Base-by-base conservation (phyloP, 2,113 vertebrate genomes). In the Myotis yumanensis region DNA sequence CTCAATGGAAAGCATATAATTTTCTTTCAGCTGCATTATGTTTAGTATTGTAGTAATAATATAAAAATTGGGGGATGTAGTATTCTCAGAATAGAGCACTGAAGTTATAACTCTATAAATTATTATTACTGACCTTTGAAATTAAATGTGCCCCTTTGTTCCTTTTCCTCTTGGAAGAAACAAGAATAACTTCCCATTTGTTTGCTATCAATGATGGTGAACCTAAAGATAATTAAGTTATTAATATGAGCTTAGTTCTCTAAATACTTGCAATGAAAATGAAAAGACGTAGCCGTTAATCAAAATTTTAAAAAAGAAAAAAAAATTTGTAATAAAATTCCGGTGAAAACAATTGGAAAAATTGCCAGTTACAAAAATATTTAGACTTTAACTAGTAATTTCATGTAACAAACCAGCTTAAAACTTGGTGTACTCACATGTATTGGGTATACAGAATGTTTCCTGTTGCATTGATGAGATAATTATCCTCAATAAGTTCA, bases 101-200 rank as follows among this genome's bases (percentile, higher is more conserved):
- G 0, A 69, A 80, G 40, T 96, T 71, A 79, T 66, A 84, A 72
- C 57, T 92, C 30, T n/a, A 66, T 37, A 84, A 84, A 46, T 81
- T 79, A 22, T 93, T 91, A 85, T 40, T 76, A 96, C 97, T 97
- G 97, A 98, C 98, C 98, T 96, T 96, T 95, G 59, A 99, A 96
- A 93, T 95, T 28, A 98, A 99, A 98, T 0, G 54, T 48, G 72
- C 96, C 98, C 0, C 23, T 96, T 37, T 95, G 17, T 95, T 98
- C 87, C 91, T 95, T 35, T 89, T 81, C 7, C 18, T 89, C 96
- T 93, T 95, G 94, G 94, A 98, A 94, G 87, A 93, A 23, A 89
- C 98, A 99, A 28, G 52, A 96, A 80, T 98, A 98, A 71, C 4
- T 98, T 92, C 97, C 98, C 95, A 98, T 48, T 0, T 98, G 93